These are phyloP conservation scores for Hetaerina titia DNA, from an alignment of 2,888 invertebrate genomes.

Conservation along the genomic window DNA sequence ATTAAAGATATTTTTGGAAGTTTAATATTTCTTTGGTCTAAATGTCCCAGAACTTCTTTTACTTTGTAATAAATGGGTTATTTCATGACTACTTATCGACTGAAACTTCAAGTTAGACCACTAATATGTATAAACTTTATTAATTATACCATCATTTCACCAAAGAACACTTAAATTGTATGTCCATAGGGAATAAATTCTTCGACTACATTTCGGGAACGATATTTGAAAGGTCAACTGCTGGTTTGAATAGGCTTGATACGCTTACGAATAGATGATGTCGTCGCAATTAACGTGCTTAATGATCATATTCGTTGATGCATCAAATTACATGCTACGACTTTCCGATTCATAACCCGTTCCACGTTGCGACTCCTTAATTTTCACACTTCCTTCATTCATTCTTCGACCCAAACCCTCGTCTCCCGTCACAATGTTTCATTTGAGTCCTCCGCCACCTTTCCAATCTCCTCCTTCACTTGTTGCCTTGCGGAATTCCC, in stretches of 20 bases:
- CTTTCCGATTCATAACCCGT: not conserved
- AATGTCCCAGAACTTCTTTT: too few relatives aligned
- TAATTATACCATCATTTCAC: too few relatives aligned
- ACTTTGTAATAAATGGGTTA: too few relatives aligned
- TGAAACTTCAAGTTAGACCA: too few relatives aligned
- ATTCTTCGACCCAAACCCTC: not conserved
- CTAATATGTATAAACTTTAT: too few relatives aligned
- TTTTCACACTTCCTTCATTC: not conserved
- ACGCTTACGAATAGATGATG: not conserved
- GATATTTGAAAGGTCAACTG: not conserved
- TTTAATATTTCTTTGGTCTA: too few relatives aligned
- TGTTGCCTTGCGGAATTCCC: not conserved
- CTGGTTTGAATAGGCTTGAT: not conserved
- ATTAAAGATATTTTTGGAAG: too few relatives aligned
- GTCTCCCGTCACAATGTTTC: not conserved
- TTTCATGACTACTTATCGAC: too few relatives aligned
- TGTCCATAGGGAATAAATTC: too few relatives aligned
- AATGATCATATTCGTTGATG: not conserved
- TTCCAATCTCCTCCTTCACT: not conserved
- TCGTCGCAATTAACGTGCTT: not conserved
- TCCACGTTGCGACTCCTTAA: not conserved
- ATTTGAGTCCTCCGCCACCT: not conserved
- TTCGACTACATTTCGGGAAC: too few relatives aligned
- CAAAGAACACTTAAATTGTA: too few relatives aligned
- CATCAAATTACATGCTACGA: not conserved